Base-by-base conservation (phyloP, 1,140 invertebrate species). In the Listronotus oregonensis region DNA sequence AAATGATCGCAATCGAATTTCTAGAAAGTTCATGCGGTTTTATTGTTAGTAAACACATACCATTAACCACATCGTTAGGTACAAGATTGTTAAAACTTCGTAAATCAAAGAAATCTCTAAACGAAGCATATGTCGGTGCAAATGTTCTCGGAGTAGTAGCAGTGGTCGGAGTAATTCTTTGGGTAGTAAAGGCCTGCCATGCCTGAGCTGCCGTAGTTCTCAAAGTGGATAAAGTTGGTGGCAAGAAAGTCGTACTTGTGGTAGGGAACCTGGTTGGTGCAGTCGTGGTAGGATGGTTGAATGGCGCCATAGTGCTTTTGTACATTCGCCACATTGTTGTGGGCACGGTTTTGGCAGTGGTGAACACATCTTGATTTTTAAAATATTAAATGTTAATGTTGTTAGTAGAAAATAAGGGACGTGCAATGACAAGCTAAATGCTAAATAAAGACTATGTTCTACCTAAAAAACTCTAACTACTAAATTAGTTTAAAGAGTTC, bases 191-290 rank as follows among this genome's bases (percentile, higher is more conserved):
- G 11, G 50, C 61, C 47, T 57, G 49, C 66, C 63, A 69, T 6
- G 59, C 18, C 17, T 46, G 64, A 31, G 60, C 43, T 10, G 58
- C 43, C 2, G 68, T 77, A 63, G 80, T 77, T 56, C 68, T 75
- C 14, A 80, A 77, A 0, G 84, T 83, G 31, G 83, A 83, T 9
- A 75, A 76, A 14, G 77, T 78, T 6, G 78, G 81, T 63, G 71
- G 80, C 59, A 75, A 81, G 69, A 71, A 37, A 18, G 57, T 68
- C 6, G 76, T 73, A 0, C 72, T 79, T 34, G 75, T 75, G 8
- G 73, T 77, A 8, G 34, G 34, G 34, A 37, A 37, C 7, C 34
- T 37, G 7, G 78, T 83, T 15, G 82, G 79, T 68, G 81, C 83
- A 14, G 81, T 81, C 37, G 71, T 71, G 6, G 76, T 75, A 0